These are phyloP conservation scores for Pelodytes ibericus DNA, from an alignment of 2,797 vertebrate species.

Conservation along the genomic window DNA sequence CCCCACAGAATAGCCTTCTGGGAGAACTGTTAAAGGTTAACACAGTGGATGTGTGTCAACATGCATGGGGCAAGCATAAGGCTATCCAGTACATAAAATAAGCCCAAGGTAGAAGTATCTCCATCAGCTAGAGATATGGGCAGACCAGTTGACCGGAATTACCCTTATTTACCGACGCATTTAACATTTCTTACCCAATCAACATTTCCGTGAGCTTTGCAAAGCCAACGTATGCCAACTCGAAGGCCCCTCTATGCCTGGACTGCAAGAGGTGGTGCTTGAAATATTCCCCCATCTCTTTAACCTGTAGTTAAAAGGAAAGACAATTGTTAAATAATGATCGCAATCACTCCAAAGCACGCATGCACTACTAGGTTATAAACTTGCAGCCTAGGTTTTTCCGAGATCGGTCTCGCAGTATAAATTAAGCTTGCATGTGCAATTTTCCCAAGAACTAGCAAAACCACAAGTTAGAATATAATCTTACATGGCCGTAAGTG, in stretches of 20 bases:
- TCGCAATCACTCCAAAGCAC: not conserved
- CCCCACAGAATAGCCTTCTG: too few relatives aligned
- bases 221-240: slow-evolving; percentile 95
- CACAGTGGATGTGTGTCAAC: too few relatives aligned
- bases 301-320: slow-evolving; percentile 75
- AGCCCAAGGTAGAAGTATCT: too few relatives aligned
- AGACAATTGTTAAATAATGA: not conserved
- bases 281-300: slow-evolving; percentile 90
- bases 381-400: not conserved
- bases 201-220: slow-evolving; percentile 90
- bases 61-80: too few relatives aligned
- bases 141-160: too few relatives aligned
- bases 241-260: slow-evolving; percentile 95
- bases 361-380: not conserved
- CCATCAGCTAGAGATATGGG: too few relatives aligned
- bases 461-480: not conserved
- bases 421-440: not conserved
- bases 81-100: too few relatives aligned
- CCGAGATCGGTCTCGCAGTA: not conserved
- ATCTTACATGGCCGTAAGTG: too few relatives aligned
- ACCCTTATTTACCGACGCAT: too few relatives aligned
- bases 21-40: too few relatives aligned
- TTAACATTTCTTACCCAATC: slow-evolving; percentile 79
- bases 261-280: slow-evolving; percentile 94
- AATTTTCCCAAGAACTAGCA: not conserved